Percentiles rank a stretch among this genome's conserved stretches.
Conservation (phyloP, 2,113 vertebrate species). For the Ammodramus savannarum region DNA sequence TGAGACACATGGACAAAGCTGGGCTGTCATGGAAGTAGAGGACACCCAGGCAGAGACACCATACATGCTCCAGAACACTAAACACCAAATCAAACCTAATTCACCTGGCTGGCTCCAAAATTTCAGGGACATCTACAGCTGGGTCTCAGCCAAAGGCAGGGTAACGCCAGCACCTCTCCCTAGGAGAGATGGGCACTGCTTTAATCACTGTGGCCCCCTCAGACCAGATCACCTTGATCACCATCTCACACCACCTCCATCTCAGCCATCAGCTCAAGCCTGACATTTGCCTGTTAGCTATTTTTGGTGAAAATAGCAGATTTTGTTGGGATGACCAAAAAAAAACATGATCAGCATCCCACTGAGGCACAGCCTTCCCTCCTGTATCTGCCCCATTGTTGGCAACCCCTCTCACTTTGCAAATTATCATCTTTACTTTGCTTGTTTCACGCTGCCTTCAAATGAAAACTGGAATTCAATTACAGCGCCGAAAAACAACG, state of each 20-base stretch:
- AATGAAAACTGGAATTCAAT: conserved; percentile 42
- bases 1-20: not conserved
- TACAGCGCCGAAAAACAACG: not conserved
- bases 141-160: not conserved
- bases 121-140: not conserved
- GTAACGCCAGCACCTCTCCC: not conserved
- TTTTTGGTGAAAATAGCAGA: not conserved
- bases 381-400: not conserved
- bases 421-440: not conserved
- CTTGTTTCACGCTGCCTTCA: not conserved
- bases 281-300: not conserved
- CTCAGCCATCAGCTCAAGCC: not conserved
- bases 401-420: accelerated
- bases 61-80: not conserved
- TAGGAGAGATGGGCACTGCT: not conserved
- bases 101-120: not conserved
- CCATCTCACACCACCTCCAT: not conserved
- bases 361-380: not conserved
- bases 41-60: not conserved
- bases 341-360: not conserved
- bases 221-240: not conserved
- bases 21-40: not conserved
- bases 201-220: not conserved
- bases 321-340: not conserved
- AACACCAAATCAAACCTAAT: not conserved